Evolutionary conservation across 2,888 invertebrate genomes (phyloP).

Genomic region (Rhagium mordax): DNA sequence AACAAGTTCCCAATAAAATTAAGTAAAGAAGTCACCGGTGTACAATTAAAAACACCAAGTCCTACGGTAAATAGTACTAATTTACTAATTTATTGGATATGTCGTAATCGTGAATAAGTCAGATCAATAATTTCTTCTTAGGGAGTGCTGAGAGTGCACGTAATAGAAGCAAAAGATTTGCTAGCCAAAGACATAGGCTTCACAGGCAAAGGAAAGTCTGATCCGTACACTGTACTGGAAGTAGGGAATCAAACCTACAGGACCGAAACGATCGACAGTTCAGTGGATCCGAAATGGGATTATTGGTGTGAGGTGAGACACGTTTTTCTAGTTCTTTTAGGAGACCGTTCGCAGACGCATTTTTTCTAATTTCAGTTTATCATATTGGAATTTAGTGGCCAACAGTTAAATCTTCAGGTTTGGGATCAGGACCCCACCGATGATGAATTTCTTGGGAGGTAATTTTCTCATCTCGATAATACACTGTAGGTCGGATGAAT

Average conservation of each 20-base stretch:
- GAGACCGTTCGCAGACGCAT: too few relatives aligned
- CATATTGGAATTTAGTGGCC: constrained; percentile 53
- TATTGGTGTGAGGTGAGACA: constrained; percentile 95
- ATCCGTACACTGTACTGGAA: constrained; percentile 93
- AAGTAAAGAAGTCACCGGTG: constrained; percentile 86
- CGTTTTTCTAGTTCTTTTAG: too few relatives aligned
- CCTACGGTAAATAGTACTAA: constrained; percentile 48
- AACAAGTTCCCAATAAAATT: constrained; percentile 94
- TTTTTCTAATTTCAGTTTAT: constrained; percentile 50
- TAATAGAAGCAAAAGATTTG: constrained; percentile 94
- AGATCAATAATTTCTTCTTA: constrained; percentile 63
- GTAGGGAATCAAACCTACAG: constrained; percentile 94
- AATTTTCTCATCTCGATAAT: not conserved
- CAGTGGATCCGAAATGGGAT: constrained; percentile 97
- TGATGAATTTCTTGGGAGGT: constrained; percentile 59
- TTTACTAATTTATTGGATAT: too few relatives aligned
- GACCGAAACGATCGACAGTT: constrained; percentile 93
- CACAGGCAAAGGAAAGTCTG: constrained; percentile 93
- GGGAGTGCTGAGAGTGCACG: constrained; percentile 95
- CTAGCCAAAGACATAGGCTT: constrained; percentile 96
- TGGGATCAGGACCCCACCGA: constrained; percentile 58
- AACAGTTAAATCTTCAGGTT: constrained; percentile 52
- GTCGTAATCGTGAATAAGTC: too few relatives aligned
- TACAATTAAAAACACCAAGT: constrained; percentile 60
- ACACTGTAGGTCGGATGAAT: too few relatives aligned